Evolutionary conservation across 2,888 invertebrate species (phyloP), one percentile per base, ranked within the genome.

Genomic region (Drosophila pseudotakahashii): DNA sequence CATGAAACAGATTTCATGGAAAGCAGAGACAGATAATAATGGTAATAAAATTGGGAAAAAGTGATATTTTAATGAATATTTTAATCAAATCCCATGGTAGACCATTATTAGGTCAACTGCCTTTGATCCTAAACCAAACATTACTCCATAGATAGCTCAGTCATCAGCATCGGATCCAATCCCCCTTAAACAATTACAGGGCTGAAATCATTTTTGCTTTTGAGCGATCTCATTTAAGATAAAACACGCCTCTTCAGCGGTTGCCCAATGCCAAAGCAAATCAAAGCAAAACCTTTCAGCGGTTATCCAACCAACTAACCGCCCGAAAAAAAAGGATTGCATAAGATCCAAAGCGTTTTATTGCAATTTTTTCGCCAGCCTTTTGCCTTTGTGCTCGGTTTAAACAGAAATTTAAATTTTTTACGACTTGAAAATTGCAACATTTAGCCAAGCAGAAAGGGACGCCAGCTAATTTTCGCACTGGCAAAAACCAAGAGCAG

Each of bases 371-470:
- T 74, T 69, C 55, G 55, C 47, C 58, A 39, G 14, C 16, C 41
- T 19, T 19, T 71, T 44, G 47, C 32, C 44, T 54, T 70, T 54
- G 54, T 32, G 53, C 32, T 36, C 45, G 45, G 10, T 30, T 51
- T 51, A 36, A 47, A 39, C 19, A 68, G 73, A 84, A 69, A 78
- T 64, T 54, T 69, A 69, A 70, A 77, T 88, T 77, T 84, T 73
- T 69, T 79, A 64, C 85, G 86, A 82, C 79, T 88, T 32, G 75
- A 58, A 81, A 82, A 82, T 82, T 82, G 88, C 88, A 81, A 81
- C 75, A 81, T 75, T 81, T 85, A 82, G 70, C 77, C 53, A 57
- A 41, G 42, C 39, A 58, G 47, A 66, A 75, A 74, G 75, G 73
- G 73, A 68, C 69, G 69, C 51, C 62, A 59, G 68, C 58, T 75